Percentiles rank a stretch among this genome's conserved stretches.
These are phyloP conservation scores for Cyprinus carpio DNA, from an alignment of 2,113 vertebrate species.

Conservation along the genomic window DNA sequence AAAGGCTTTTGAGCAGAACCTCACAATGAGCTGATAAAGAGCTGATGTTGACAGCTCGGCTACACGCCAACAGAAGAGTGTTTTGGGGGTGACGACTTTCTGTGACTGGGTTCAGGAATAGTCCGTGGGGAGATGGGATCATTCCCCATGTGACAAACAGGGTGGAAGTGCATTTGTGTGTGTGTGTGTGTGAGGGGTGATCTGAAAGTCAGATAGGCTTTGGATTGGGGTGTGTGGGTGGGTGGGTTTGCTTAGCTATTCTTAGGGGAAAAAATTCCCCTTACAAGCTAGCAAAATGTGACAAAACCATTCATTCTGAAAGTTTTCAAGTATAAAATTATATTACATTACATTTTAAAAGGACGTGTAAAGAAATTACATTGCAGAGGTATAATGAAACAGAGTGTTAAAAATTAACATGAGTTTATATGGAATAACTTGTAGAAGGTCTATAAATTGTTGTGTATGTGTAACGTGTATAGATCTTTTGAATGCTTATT, in stretches of 20 bases:
- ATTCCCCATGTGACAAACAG: constrained; percentile 27
- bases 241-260: background rate
- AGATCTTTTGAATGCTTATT: too few species aligned
- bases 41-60: constrained; percentile 46
- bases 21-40: constrained; percentile 56
- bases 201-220: constrained; percentile 32
- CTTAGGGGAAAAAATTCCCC: background rate
- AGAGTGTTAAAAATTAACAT: too few species aligned
- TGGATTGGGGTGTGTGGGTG: background rate
- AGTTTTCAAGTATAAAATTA: background rate
- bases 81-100: constrained; percentile 13
- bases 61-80: constrained; percentile 23
- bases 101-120: constrained; percentile 37
- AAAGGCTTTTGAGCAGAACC: constrained; percentile 55
- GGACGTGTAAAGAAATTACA: too few species aligned
- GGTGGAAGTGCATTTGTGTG: constrained; percentile 25
- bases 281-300: background rate
- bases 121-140: constrained; percentile 20
- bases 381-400: too few species aligned
- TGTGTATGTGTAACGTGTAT: too few species aligned
- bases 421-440: too few species aligned
- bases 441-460: too few species aligned
- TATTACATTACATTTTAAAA: too few species aligned
- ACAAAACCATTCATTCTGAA: background rate
- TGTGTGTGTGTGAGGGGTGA: constrained; percentile 3